Evolutionary conservation across 2,888 invertebrate genomes (phyloP).

Genomic region (Synanthedon tipuliformis): DNA sequence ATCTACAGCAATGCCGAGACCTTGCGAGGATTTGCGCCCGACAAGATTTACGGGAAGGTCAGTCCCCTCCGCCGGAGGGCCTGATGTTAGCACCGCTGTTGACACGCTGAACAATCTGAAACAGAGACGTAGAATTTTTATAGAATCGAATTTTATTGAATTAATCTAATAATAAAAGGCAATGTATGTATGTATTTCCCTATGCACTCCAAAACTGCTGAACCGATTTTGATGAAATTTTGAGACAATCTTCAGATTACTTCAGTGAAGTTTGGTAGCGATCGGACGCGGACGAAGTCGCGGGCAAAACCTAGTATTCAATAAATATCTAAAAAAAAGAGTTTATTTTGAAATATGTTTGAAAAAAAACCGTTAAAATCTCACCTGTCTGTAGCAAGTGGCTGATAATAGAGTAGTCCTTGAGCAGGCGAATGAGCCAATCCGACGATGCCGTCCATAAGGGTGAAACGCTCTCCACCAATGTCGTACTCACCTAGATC

Average conservation of each 20-base stretch:
- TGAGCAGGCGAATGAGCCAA: slow-evolving; percentile 75
- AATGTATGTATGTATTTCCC: too few relatives aligned
- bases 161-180: too few relatives aligned
- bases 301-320: too few relatives aligned
- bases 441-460: slow-evolving; percentile 82
- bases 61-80: slow-evolving; percentile 77
- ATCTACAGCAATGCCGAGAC: slow-evolving; percentile 79
- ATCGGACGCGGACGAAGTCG: too few relatives aligned
- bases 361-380: background rate
- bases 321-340: too few relatives aligned
- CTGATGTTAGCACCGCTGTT: slow-evolving; percentile 77
- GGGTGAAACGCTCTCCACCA: slow-evolving; percentile 74
- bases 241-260: too few relatives aligned
- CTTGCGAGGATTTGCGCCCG: slow-evolving; percentile 87
- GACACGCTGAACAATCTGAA: slow-evolving; percentile 81
- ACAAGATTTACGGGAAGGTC: slow-evolving; percentile 81
- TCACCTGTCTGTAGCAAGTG: slow-evolving; percentile 77
- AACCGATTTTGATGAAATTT: too few relatives aligned
- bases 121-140: slow-evolving; percentile 4
- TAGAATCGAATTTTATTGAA: too few relatives aligned
- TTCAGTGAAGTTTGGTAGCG: too few relatives aligned
- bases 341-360: background rate
- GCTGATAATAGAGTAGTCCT: slow-evolving; percentile 76
- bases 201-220: too few relatives aligned
- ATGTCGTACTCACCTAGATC: slow-evolving; percentile 81